Percentiles rank a stretch among this genome's conserved stretches.
phyloP scores from a whole-genome alignment of 35 echinoderm and acorn worm species.

The Amphiura filiformis region DNA sequence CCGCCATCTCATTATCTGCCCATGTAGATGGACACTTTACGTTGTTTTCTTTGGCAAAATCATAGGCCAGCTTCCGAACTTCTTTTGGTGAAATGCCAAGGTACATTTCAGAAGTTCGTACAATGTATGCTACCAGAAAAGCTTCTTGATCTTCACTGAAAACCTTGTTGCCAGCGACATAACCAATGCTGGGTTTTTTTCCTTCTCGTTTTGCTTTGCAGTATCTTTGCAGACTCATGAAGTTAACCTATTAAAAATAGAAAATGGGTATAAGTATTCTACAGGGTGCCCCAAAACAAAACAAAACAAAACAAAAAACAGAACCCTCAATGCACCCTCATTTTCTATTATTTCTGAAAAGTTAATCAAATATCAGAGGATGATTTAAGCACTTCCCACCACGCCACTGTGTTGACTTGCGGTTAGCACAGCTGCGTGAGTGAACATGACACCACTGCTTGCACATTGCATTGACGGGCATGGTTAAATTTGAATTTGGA shows the following conservation, averaged over 20 bases:
- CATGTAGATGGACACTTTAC: not conserved
- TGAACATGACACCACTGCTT: no score
- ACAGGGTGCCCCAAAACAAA: no score
- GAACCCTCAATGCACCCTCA: no score
- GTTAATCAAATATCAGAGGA: no score
- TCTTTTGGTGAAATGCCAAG: not conserved
- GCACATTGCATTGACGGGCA: no score
- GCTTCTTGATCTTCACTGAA: not conserved
- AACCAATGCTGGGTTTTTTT: not conserved
- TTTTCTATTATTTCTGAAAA: no score
- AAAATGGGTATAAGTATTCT: not conserved
- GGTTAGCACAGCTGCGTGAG: no score
- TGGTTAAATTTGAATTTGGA: no score
- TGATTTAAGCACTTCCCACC: no score
- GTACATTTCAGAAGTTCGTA: not conserved
- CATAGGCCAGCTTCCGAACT: not conserved
- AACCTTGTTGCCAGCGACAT: not conserved
- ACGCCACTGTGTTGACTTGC: no score
- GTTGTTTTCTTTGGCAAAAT: not conserved
- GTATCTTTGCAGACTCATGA: not conserved
- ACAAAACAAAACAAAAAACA: no score
- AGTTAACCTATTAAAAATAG: not conserved
- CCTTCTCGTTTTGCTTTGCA: not conserved
- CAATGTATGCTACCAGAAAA: not conserved
- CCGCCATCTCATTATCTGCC: not conserved